Evolutionary conservation across 2,797 vertebrate species (phyloP), one percentile per base, ranked within the genome.

Genomic region (Lophura swinhoii): DNA sequence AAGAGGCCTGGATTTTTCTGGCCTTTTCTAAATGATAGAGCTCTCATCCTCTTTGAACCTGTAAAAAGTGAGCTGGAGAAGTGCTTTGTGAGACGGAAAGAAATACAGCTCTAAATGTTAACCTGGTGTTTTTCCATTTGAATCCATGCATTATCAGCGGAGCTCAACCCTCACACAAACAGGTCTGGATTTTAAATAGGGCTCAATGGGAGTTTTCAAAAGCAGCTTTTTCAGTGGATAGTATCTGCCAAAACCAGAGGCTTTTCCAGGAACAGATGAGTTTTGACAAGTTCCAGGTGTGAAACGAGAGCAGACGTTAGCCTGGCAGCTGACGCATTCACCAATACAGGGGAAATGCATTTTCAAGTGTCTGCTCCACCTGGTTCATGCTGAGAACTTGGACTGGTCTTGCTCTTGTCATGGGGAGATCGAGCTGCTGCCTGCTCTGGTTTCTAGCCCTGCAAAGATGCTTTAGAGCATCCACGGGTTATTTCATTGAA

Each of bases 211-310:
- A 92, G 78, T 16, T 84, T 63, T 82, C 84, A 70, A 76, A 84
- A 89, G 71, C 74, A 67, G 80, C 43, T 55, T 44, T 83, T 53
- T n/a, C 70, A 49, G 71, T 6, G 46, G 29, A 79, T 35, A 69
- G 68, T 18, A 75, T n/a, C 78, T 84, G 87, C 78, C 94, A 89
- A 94, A 93, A 66, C 0, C 94, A 88, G 74, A 90, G 37, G 37
- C 56, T 87, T 82, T 84, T 39, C 89, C 71, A 76, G 84, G 89
- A 73, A 44, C 51, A 21, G 29, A 5, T 14, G 55, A 84, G 63
- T 31, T 84, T 74, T 84, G 81, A 88, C 63, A 84, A 31, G 81
- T 33, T 83, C 87, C 87, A 88, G 91, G 92, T 87, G 91, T 84
- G 91, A 66, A 58, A 56, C 0, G 13, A 62, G 81, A 84, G 9